A percentile compares a stretch with the other conserved stretches of the same genome.
phyloP scores from a whole-genome alignment of 2,888 invertebrate species.

The Caenorhabditis virilis region DNA sequence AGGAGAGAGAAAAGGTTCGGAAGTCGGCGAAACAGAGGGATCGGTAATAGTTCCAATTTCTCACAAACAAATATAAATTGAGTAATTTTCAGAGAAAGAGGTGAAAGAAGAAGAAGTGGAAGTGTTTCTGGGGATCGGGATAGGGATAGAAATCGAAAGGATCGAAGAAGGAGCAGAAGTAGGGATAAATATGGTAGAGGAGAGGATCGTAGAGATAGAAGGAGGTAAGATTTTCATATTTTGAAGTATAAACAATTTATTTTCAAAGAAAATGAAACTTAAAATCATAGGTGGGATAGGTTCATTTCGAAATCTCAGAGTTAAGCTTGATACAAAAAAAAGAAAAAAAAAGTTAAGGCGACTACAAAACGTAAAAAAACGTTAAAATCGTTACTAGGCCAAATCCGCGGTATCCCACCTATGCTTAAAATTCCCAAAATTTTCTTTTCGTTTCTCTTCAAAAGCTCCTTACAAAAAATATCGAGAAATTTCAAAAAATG shows the following conservation, averaged over 20 bases:
- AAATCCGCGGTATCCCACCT: no score
- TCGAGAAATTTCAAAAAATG: background rate
- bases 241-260: background rate
- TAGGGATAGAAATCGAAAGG: conserved; percentile 10
- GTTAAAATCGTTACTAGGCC: no score
- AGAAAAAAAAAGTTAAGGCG: no score
- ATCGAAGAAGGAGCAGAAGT: conserved; percentile 14
- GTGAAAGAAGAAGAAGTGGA: conserved; percentile 4
- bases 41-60: conserved; percentile 9
- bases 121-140: conserved; percentile 24
- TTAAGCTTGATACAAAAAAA: no score
- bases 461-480: background rate
- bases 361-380: no score
- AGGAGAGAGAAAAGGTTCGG: conserved; percentile 34
- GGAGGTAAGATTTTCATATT: background rate
- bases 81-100: background rate
- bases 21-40: no score
- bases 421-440: no score
- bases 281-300: no score
- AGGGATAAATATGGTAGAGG: conserved; percentile 1
- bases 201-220: conserved; percentile 9
- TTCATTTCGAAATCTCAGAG: no score
- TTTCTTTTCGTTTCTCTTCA: no score
- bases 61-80: background rate
- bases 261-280: background rate